Base-by-base conservation (phyloP, 2,888 invertebrate genomes). In the Syritta pipiens region DNA sequence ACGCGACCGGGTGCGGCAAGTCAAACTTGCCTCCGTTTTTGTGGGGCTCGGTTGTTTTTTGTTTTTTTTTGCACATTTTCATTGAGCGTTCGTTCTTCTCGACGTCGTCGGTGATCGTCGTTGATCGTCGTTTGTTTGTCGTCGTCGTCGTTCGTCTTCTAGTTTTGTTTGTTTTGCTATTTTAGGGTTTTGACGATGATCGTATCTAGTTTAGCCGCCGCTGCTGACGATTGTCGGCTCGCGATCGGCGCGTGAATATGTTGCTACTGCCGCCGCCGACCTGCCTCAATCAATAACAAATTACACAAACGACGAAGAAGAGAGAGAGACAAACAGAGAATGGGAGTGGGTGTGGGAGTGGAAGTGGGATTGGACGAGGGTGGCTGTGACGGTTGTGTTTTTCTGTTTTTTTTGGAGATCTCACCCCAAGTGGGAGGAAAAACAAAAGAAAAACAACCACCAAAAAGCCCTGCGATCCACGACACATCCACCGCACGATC, bases 231-330 rank as follows among this genome's bases (percentile, higher is more conserved):
- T 59, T 59, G 59, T 48, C 51, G 65, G 53, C 40, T 60, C 17
- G 53, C 68, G 49, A 63, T 63, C 32, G 40, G 20, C 53, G 55
- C 57, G 26, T 57, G 42, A 35, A 55, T 76, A 63, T 48, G 55
- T 63, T 69, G 55, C 49, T 14, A 28, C 24, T 6, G 14, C 32
- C 26, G 44, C 22, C 49, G 37, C 65, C 69, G 71, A 71, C 76
- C 76, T 76, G 63, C 76, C 76, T 69, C 76, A 71, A 76, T 76
- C 44, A 63, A 51, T 63, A 63, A 49, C 26, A 62, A 49, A 62
- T 57, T 24, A 51, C 51, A 44, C 37, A 46, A n/a, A 42, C 30
- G 28, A 32, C 60, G 2, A 7, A 3, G 9, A 14, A 14, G 35
- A 51, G 24, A 20, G 32, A 20, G 6, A 26, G 44, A 51, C 44